Evolutionary conservation across 2,797 vertebrate genomes (phyloP), one percentile per base, ranked within the genome.

Genomic region (Tinamus major): DNA sequence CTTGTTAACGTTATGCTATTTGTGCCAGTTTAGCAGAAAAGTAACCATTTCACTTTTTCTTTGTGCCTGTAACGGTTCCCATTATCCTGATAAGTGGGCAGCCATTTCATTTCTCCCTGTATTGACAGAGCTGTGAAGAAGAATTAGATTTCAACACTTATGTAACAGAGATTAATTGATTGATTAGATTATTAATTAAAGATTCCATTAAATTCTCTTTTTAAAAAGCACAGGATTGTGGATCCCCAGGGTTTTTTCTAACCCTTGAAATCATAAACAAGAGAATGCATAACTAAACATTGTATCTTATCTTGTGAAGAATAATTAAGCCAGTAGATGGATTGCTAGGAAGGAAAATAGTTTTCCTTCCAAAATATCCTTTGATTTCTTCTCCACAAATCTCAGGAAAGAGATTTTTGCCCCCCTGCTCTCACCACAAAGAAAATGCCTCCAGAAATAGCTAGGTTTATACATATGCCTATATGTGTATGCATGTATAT

Each of bases 171-270:
- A 98, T 98, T 97, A 98, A 98, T 97, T 98, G 97, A 98, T 98
- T 97, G 97, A 98, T 98, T 98, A 98, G 97, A 98, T 98, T 98
- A 98, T 97, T 98, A 98, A 98, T 98, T 98, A 98, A 98, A 97
- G 97, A 97, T 98, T 97, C 97, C 96, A 98, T 98, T 97, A 98
- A 95, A 96, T 96, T 96, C 44, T 92, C 95, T 95, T 96, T 96
- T 95, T 90, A 78, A 96, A 96, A 95, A 96, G 82, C 93, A 89
- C 15, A 96, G 91, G 79, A 96, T 62, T 71, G 39, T 90, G 86
- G 76, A 87, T 97, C 97, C 97, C 97, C 84, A 93, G 97, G 97
- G 97, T 70, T 89, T 94, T 74, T 93, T 42, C 81, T 70, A 97
- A 95, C 94, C 85, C 93, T 96, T 85, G 85, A 97, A 97, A 97